Conservation (phyloP, 2,113 vertebrate species). For the Macrotus californicus region DNA sequence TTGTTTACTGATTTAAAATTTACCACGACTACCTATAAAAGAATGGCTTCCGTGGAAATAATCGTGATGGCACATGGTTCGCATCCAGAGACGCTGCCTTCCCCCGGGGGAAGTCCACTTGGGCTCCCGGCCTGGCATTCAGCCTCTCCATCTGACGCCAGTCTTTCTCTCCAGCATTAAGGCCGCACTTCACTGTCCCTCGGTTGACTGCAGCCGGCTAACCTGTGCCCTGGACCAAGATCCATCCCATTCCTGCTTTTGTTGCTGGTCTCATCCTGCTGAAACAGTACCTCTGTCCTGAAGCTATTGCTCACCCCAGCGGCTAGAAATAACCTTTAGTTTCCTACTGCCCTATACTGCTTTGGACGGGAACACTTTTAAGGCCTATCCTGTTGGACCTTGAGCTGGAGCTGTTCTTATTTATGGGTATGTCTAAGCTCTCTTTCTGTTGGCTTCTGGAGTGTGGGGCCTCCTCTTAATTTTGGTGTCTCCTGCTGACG, state of each 20-base stretch:
- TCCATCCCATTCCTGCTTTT: not conserved
- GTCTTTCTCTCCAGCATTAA: not conserved
- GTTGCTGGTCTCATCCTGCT: not conserved
- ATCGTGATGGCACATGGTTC: accelerated
- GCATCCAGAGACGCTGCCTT: not conserved
- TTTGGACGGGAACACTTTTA: not conserved
- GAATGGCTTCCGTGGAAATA: not conserved
- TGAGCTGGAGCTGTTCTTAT: not conserved
- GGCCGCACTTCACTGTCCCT: not conserved
- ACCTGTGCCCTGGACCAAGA: not conserved
- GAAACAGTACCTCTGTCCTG: not conserved
- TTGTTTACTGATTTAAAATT: not conserved
- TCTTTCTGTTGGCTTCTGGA: not conserved
- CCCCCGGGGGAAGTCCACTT: not conserved
- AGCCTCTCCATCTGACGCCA: not conserved
- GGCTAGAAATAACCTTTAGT: conserved; percentile 36
- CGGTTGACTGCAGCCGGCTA: not conserved
- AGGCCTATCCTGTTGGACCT: conserved; percentile 19
- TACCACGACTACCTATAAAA: not conserved
- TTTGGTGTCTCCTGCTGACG: not conserved
- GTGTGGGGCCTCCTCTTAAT: not conserved
- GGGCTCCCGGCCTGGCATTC: not conserved
- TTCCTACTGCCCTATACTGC: not conserved
- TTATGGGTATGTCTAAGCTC: not conserved
- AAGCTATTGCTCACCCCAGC: not conserved